phyloP scores from a whole-genome alignment of 1,140 invertebrate species.

The Hetaerina americana region DNA sequence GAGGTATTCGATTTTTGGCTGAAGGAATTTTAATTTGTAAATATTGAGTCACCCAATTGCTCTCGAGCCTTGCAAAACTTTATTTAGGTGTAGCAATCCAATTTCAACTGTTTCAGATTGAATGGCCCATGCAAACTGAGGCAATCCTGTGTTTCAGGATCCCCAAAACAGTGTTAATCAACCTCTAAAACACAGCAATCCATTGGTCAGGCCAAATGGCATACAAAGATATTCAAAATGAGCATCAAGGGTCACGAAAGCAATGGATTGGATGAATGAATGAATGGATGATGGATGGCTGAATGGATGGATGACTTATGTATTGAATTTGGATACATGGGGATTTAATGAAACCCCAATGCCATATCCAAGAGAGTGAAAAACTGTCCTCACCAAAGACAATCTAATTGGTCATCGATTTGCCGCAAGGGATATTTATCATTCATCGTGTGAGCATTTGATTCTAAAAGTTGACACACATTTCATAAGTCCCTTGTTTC shows the following conservation, averaged over 20 bases:
- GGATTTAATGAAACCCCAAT: too few species aligned
- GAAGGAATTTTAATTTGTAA: neutral
- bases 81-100: conserved; percentile 7
- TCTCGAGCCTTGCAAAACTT: conserved; percentile 1
- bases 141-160: neutral
- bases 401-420: conserved; percentile 28
- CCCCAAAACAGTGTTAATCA: conserved; percentile 21
- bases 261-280: too few species aligned
- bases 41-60: conserved; percentile 12
- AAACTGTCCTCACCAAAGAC: conserved; percentile 27
- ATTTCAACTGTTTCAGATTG: neutral
- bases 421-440: conserved; percentile 31
- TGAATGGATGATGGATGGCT: too few species aligned
- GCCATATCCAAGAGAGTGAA: too few species aligned
- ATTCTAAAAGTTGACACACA: conserved; percentile 29
- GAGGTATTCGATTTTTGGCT: neutral
- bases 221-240: conserved; percentile 28
- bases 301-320: too few species aligned
- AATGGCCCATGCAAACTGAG: conserved; percentile 8
- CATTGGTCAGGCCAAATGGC: conserved; percentile 32
- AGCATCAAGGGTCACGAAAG: conserved; percentile 28
- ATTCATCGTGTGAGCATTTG: conserved; percentile 25
- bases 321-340: conserved; percentile 23
- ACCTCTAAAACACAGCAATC: conserved; percentile 28
- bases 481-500: conserved; percentile 24